Percentiles rank a stretch among this genome's conserved stretches.
Conservation (phyloP, 2,797 vertebrate genomes). For the Intellagama lesueurii region DNA sequence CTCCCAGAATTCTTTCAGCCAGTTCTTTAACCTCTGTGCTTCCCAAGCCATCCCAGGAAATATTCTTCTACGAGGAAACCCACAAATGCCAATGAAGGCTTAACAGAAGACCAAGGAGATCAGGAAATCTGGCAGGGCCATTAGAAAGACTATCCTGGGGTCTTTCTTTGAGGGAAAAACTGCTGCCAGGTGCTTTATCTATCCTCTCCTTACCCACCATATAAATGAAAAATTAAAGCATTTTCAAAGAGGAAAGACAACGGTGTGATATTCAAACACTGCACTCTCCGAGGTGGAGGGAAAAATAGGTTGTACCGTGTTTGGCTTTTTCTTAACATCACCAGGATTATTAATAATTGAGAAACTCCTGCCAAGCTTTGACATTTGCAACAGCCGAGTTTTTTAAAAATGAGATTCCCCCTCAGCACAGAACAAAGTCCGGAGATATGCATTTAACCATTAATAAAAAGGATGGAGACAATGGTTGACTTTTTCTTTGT, state of each 20-base stretch:
- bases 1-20: no score
- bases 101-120: neutral
- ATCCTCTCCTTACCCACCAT: neutral
- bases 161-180: constrained; percentile 1
- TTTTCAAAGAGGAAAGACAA: neutral
- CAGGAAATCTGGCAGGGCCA: neutral
- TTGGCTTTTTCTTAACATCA: constrained; percentile 29
- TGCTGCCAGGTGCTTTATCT: constrained; percentile 35
- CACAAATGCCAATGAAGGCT: neutral
- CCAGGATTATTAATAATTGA: constrained; percentile 67
- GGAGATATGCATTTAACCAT: constrained; percentile 58
- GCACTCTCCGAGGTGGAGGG: constrained; percentile 44
- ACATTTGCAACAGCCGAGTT: constrained; percentile 56
- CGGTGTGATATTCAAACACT: constrained; percentile 18
- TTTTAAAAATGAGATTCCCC: constrained; percentile 53
- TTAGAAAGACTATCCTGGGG: neutral
- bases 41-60: neutral
- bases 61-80: neutral
- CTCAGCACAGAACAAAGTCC: constrained; percentile 65
- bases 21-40: neutral
- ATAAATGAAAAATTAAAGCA: constrained; percentile 44
- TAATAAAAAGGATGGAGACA: constrained; percentile 44
- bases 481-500: constrained; percentile 28
- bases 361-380: constrained; percentile 51
- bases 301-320: constrained; percentile 40